A percentile compares a stretch with the other conserved stretches of the same genome.
Conservation (phyloP, 1,140 invertebrate species). For the Zaprionus davidi region DNA sequence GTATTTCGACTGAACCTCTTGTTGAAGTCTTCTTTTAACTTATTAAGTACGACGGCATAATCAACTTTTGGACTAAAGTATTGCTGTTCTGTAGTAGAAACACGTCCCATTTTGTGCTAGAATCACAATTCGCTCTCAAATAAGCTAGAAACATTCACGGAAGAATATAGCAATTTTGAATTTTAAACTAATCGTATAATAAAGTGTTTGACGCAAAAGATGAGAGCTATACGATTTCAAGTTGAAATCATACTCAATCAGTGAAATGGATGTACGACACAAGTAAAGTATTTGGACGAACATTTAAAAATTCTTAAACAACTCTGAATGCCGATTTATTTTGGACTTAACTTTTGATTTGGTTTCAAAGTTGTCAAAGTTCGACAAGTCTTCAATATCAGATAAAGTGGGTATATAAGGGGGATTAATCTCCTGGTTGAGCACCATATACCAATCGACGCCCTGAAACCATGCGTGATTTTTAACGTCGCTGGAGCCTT, state of each 20-base stretch:
- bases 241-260: neutral
- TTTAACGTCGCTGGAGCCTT: conserved; percentile 89
- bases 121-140: neutral
- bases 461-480: conserved; percentile 89
- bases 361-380: conserved; percentile 52
- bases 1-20: conserved; percentile 52
- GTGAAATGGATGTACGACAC: neutral
- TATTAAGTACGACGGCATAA: conserved; percentile 61
- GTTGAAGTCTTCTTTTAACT: conserved; percentile 70
- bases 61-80: conserved; percentile 73
- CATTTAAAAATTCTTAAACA: conserved; percentile 70
- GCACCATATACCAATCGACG: conserved; percentile 94
- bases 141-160: neutral
- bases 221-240: neutral
- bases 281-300: conserved; percentile 34
- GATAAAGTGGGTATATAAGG: conserved; percentile 89
- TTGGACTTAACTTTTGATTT: conserved; percentile 50
- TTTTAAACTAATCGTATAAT: neutral
- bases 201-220: neutral
- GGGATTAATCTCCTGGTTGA: conserved; percentile 90
- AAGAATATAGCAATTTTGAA: conserved; percentile 2
- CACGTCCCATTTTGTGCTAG: conserved; percentile 21
- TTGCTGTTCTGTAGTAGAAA: conserved; percentile 14
- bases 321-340: conserved; percentile 65
- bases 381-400: conserved; percentile 62